Conservation (phyloP, 2,113 vertebrate species). For the Riparia riparia region DNA sequence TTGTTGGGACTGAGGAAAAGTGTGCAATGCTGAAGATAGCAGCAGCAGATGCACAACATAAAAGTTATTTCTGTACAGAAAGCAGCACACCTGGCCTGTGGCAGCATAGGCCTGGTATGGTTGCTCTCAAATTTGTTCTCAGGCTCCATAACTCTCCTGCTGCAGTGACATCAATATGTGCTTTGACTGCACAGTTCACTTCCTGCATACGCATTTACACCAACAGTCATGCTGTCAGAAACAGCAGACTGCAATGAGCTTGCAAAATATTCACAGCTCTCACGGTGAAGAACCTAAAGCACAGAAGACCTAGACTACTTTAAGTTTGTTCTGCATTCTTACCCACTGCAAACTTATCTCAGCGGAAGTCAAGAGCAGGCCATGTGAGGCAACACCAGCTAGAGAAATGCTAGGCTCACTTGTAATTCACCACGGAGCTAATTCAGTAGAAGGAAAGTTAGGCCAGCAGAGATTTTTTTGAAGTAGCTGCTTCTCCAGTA, state of each 20-base stretch:
- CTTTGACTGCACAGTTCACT: background rate
- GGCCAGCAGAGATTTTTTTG: background rate
- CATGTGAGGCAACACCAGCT: background rate
- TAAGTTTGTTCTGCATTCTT: background rate
- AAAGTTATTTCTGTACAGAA: background rate
- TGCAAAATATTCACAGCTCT: background rate
- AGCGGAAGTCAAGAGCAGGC: background rate
- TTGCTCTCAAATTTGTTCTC: background rate
- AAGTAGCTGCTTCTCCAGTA: background rate
- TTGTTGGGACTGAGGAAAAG: background rate
- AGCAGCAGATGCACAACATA: background rate
- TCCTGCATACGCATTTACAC: background rate
- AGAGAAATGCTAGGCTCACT: background rate
- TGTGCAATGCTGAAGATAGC: background rate
- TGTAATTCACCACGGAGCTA: background rate
- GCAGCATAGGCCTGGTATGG: background rate
- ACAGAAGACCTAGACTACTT: background rate
- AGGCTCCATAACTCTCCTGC: background rate
- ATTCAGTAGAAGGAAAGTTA: background rate
- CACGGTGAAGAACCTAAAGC: background rate
- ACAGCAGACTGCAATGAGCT: accelerated
- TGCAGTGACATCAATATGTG: accelerated
- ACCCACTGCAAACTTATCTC: background rate
- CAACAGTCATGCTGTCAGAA: background rate
- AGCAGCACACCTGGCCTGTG: accelerated